Evolutionary conservation across 2,113 vertebrate genomes (phyloP), one percentile per base, ranked within the genome.

Genomic region (Cebus imitator): DNA sequence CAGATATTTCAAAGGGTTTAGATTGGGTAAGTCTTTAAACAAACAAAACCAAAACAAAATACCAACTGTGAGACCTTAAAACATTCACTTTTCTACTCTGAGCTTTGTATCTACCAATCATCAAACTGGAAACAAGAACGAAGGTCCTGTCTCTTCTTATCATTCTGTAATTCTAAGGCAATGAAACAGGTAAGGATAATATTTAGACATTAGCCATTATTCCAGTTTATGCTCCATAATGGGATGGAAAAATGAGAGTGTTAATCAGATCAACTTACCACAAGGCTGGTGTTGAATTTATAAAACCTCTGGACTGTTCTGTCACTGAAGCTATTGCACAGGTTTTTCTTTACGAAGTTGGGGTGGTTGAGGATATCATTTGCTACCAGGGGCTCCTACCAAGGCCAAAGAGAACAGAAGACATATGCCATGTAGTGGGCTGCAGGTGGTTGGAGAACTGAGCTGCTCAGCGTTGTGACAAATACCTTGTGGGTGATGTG

Each of bases 311-410:
- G 99, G 95, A 99, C 99, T 0, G 99, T 99, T 91, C 99, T 99
- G 99, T 99, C 99, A 8, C 99, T 99, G 99, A 99, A 99, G 98
- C 99, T 99, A 99, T 99, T 99, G 85, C 99, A 99, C 58, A 99
- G 98, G 97, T 99, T 99, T 72, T 99, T 99, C 99, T 99, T 99
- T 66, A 99, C 99, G 0, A 99, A 99, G 97, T 99, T 99, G 18
- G 99, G 99, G 94, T 99, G 99, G 98, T 99, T 99, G 82, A 99
- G 98, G 97, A 99, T 99, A 96, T 99, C 99, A 1, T 99, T 99
- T 13, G 99, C 99, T 21, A 99, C 99, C 96, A 99, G 98, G 1
- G 99, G 99, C 98, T 99, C 99, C 99, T 99, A 6, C 48, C 23
- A 48, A 82, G 90, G 66, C 16, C 92, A 90, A 86, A 79, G 27